Evolutionary conservation across 2,888 invertebrate genomes (phyloP).

Genomic region (Neoscelio sp.): DNA sequence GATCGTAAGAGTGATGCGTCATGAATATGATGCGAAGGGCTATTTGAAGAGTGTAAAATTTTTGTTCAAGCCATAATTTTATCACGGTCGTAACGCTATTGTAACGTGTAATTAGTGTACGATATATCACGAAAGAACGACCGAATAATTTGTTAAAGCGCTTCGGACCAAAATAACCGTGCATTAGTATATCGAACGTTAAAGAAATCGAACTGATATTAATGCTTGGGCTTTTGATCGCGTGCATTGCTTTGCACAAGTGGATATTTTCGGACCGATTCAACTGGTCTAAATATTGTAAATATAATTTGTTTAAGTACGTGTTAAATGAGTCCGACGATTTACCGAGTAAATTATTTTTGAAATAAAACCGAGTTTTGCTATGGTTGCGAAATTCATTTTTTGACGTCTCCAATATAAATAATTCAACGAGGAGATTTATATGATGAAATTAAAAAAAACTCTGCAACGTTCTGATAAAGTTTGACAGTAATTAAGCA

Average conservation of each 20-base stretch:
- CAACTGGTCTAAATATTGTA: constrained; percentile 41
- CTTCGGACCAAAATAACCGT: constrained; percentile 59
- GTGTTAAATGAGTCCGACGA: constrained; percentile 48
- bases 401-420: too few species aligned
- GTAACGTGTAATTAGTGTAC: constrained; percentile 50
- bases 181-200: constrained; percentile 61
- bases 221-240: constrained; percentile 58
- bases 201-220: constrained; percentile 57
- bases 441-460: too few species aligned
- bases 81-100: not conserved
- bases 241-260: constrained; percentile 51
- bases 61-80: constrained; percentile 7
- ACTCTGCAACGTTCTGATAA: too few species aligned
- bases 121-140: constrained; percentile 45
- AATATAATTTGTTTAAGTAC: constrained; percentile 60
- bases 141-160: constrained; percentile 56
- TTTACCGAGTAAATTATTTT: constrained; percentile 24
- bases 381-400: not conserved
- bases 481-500: too few species aligned
- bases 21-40: constrained; percentile 27
- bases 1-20: constrained; percentile 72
- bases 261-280: constrained; percentile 60
- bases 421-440: too few species aligned
- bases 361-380: not conserved
- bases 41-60: constrained; percentile 33